Evolutionary conservation across 2,888 invertebrate genomes (phyloP), one percentile per base, ranked within the genome.

Genomic region (Drosophila sordidula): DNA sequence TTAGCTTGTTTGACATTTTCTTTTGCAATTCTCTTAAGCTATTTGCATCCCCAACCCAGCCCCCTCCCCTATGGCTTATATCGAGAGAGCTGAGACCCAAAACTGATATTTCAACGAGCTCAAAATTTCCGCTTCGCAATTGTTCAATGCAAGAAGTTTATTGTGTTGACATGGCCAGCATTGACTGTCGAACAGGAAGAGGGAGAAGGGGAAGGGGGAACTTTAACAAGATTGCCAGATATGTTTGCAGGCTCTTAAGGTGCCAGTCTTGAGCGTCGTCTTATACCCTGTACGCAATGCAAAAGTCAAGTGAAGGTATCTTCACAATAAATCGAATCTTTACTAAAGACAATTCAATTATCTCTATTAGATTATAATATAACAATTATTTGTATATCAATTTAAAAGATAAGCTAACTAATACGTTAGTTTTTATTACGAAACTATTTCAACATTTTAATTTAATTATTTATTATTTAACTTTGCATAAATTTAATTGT

Each of bases 1-100:
- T 78, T 78, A 74, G 66, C 70, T 70, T 78, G 78, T 74, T 70
- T 55, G 59, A 74, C 75, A 78, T 73, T 61, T 65, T 55, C 55
- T 51, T 55, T 42, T 42, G 50, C 54, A 52, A 72, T 72, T 57
- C 78, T 62, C 55, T 36, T 50, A 66, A 72, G 55, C 57, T 29
- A 57, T 44, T 50, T 54, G 42, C 42, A 39, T 18, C 34, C 9
- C 38, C n/a, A 34, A 36, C 42, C 16, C 45, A 14, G 12, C 29
- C 25, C n/a, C 39, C 32, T 5, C 4, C 22, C 9, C 55, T 12
- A n/a, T 39, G 41, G 54, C 42, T 55, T 47, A 55, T 42, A 38
- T 32, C 9, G 42, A 44, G 42, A 44, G 26, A 42, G 9, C 42
- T 14, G 6, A 14, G 26, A 25, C 9, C 6, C 6, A 36, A 42